Evolutionary conservation across 2,113 vertebrate species (phyloP).

Genomic region (Oriolus oriolus): DNA sequence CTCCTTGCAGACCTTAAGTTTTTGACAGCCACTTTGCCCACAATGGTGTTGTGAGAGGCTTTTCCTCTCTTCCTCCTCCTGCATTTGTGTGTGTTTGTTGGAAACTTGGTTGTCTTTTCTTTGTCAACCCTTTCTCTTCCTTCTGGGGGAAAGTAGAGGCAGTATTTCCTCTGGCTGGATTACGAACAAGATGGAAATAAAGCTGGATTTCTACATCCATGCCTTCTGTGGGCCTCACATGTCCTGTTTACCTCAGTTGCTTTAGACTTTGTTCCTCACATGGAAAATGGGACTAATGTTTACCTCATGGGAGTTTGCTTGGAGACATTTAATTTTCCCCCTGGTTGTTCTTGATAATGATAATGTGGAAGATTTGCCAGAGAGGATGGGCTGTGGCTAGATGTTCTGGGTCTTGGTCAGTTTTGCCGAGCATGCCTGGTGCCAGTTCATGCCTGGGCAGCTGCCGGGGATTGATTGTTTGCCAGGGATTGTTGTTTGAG

Average conservation of each 20-base stretch:
- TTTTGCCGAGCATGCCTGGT: not conserved
- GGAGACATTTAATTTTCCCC: not conserved
- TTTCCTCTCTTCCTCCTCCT: conserved; percentile 33
- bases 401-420: not conserved
- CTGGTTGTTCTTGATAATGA: not conserved
- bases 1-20: not conserved
- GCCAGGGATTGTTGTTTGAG: not conserved
- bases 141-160: not conserved
- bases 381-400: not conserved
- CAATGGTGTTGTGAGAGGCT: not conserved
- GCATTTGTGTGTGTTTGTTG: not conserved
- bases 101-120: not conserved
- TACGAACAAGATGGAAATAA: not conserved
- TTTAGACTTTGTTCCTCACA: not conserved
- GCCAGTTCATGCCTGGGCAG: not conserved
- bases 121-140: not conserved
- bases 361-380: not conserved
- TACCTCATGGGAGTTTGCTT: not conserved
- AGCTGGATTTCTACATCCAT: not conserved
- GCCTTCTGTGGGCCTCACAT: not conserved
- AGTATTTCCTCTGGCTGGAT: not conserved
- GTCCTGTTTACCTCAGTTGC: not conserved
- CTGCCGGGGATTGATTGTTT: not conserved
- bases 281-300: not conserved
- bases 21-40: not conserved